A percentile compares a stretch with the other conserved stretches of the same genome.
Conservation (phyloP, 2,888 invertebrate genomes). For the Amiota mariae region DNA sequence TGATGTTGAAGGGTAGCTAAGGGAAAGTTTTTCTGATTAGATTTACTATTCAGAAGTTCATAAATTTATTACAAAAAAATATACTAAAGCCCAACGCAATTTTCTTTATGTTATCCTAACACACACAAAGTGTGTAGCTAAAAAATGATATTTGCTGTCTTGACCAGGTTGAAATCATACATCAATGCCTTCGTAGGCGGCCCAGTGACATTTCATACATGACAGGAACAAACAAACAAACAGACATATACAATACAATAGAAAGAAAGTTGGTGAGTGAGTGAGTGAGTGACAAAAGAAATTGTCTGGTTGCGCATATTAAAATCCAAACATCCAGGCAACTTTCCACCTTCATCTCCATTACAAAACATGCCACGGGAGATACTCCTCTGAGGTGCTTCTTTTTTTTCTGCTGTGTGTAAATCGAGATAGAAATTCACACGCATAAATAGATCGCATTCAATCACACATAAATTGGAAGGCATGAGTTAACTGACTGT, state of each 20-base stretch:
- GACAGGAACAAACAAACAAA: background rate
- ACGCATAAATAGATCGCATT: constrained; percentile 26
- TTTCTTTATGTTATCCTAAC: background rate
- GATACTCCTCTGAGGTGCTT: background rate
- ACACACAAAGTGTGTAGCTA: constrained; percentile 36
- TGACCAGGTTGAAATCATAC: constrained; percentile 37
- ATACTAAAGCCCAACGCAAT: constrained; percentile 20
- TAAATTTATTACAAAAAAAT: background rate
- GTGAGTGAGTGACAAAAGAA: too few species aligned
- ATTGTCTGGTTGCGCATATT: constrained; percentile 18
- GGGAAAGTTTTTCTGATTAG: constrained; percentile 25
- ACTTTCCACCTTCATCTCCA: background rate
- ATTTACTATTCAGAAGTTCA: constrained; percentile 41
- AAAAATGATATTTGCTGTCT: constrained; percentile 32
- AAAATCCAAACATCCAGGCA: constrained; percentile 11
- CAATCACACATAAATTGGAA: too few species aligned
- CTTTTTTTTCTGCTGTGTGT: constrained; percentile 13
- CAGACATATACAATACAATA: background rate
- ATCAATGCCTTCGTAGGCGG: constrained; percentile 34
- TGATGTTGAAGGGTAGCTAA: background rate
- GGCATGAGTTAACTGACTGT: too few species aligned
- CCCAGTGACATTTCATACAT: constrained; percentile 8
- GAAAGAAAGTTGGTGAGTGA: too few species aligned
- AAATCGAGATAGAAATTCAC: constrained; percentile 13
- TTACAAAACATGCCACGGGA: too few species aligned